These are phyloP conservation scores for Schmidtea mediterranea DNA, from an alignment of 1,140 invertebrate genomes.

Conservation along the genomic window DNA sequence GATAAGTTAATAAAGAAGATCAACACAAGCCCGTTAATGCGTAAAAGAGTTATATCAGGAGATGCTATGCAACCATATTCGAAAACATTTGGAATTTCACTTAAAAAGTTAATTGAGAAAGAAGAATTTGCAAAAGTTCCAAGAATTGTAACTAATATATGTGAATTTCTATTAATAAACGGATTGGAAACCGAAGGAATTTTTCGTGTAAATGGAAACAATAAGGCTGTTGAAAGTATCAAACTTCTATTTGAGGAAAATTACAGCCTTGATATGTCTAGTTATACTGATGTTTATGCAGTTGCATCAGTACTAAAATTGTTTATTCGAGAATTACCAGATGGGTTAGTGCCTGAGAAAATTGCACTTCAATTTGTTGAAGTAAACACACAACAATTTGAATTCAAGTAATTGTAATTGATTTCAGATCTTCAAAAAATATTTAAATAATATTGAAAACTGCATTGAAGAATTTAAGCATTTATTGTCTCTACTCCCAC, in stretches of 20 bases:
- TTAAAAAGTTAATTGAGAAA: not conserved
- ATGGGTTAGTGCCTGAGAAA: not conserved
- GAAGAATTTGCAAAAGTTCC: not conserved
- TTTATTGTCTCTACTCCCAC: too few relatives aligned
- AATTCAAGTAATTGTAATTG: too few relatives aligned
- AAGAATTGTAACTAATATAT: not conserved
- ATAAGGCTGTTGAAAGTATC: not conserved
- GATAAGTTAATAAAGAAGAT: constrained; percentile 2
- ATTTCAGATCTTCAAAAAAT: too few relatives aligned
- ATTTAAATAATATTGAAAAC: too few relatives aligned
- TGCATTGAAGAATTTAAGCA: too few relatives aligned
- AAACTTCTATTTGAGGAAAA: not conserved
- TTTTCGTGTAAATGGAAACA: constrained; percentile 2
- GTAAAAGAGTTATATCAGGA: not conserved
- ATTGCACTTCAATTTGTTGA: not conserved
- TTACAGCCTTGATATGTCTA: not conserved
- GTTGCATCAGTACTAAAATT: not conserved
- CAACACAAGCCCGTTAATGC: constrained; percentile 1
- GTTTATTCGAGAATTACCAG: not conserved
- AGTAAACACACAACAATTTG: not conserved
- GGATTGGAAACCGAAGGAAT: not conserved
- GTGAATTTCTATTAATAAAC: not conserved
- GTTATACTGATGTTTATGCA: not conserved
- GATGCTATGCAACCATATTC: too few relatives aligned
- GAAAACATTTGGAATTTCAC: not conserved